These are phyloP conservation scores for Candoia aspera DNA, from an alignment of 2,113 vertebrate species.

Conservation along the genomic window DNA sequence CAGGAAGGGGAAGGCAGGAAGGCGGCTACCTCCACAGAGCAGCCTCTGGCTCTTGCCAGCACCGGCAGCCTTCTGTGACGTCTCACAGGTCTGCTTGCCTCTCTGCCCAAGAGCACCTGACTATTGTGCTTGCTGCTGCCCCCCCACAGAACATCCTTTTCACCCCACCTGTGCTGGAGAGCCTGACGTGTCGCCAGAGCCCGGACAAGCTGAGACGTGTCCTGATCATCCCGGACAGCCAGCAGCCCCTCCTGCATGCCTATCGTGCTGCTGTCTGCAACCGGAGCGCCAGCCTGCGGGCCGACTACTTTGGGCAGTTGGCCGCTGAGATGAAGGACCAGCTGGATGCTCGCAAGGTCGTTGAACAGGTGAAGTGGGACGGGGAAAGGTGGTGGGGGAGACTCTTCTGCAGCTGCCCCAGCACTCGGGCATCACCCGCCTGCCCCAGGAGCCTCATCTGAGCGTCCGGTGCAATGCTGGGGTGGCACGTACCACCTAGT, in stretches of 20 bases:
- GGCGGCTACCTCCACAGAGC: not conserved
- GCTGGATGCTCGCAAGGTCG: constrained; percentile 77
- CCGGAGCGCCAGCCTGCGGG: constrained; percentile 63
- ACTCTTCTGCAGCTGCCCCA: not conserved
- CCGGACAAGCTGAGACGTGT: constrained; percentile 73
- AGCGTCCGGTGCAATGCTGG: not conserved
- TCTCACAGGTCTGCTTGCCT: not conserved
- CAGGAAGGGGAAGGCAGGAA: not conserved
- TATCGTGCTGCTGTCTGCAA: constrained; percentile 77
- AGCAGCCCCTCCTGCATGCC: constrained; percentile 67
- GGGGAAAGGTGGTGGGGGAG: not conserved
- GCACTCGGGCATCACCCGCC: not conserved
- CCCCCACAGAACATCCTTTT: constrained; percentile 77
- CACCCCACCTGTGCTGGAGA: constrained; percentile 79
- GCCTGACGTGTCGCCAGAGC: constrained; percentile 79
- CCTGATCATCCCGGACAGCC: constrained; percentile 71
- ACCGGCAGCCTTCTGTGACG: not conserved
- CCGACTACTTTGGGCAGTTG: constrained; percentile 78
- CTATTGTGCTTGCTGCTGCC: not conserved
- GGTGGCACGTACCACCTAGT: not conserved
- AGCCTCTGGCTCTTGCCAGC: not conserved
- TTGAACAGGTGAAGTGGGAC: constrained; percentile 75
- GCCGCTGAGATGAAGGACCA: constrained; percentile 82
- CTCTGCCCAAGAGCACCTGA: not conserved
- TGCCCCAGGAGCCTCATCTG: not conserved